Conservation (phyloP, 1,140 invertebrate species). For the Dolichoris vasculosae region DNA sequence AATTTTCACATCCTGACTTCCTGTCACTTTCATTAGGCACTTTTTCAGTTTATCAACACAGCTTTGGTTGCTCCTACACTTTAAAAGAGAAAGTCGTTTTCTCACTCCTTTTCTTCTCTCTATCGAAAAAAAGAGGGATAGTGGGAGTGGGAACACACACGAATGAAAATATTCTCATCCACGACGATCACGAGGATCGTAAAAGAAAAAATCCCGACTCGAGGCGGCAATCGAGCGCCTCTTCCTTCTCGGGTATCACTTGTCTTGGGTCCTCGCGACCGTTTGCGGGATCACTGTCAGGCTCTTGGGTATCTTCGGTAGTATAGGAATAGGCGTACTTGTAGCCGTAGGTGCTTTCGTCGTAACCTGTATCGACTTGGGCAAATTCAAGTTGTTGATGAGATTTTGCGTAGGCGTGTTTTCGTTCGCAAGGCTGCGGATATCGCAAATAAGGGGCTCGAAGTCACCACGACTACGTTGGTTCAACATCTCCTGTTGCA, state of each 20-base stretch:
- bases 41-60: conserved; percentile 49
- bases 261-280: conserved; percentile 68
- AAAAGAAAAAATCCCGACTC: conserved; percentile 31
- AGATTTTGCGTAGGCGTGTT: conserved; percentile 70
- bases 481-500: conserved; percentile 72
- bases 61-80: conserved; percentile 45
- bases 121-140: not conserved
- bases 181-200: not conserved
- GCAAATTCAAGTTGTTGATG: conserved; percentile 69
- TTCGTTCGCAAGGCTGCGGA: conserved; percentile 67
- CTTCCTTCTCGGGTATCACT: conserved; percentile 60
- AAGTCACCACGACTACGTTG: conserved; percentile 71
- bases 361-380: conserved; percentile 73
- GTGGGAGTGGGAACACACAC: not conserved
- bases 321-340: conserved; percentile 66
- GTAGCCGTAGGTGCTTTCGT: conserved; percentile 66
- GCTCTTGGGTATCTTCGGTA: conserved; percentile 86
- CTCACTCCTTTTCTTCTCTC: not conserved
- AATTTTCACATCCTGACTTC: conserved; percentile 23
- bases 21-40: conserved; percentile 52
- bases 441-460: conserved; percentile 73
- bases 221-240: conserved; percentile 29
- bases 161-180: conserved; percentile 10
- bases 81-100: conserved; percentile 15
- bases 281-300: conserved; percentile 84